Conservation (phyloP, 2,888 invertebrate species). For the Brachyptera risi region DNA sequence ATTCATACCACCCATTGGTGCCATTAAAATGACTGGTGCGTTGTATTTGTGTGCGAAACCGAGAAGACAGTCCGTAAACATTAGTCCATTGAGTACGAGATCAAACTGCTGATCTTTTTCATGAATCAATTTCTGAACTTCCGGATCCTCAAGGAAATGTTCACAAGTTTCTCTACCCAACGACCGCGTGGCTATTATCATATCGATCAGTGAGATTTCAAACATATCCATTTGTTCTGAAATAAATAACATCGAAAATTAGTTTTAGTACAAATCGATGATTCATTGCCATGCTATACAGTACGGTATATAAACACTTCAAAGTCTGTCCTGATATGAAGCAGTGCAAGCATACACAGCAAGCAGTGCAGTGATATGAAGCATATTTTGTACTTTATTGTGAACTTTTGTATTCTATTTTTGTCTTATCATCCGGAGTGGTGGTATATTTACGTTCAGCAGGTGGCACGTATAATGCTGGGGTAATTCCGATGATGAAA, state of each 20-base stretch:
- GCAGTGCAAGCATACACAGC: no score
- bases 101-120: conserved; percentile 35
- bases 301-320: no score
- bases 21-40: conserved; percentile 34
- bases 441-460: no score
- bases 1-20: not conserved
- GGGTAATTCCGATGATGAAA: no score
- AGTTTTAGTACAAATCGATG: not conserved
- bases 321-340: no score
- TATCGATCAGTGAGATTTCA: not conserved
- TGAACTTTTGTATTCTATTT: no score
- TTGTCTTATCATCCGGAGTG: no score
- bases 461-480: no score
- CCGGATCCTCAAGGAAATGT: conserved; percentile 19
- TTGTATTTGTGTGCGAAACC: conserved; percentile 36
- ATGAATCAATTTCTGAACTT: conserved; percentile 31
- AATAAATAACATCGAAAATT: not conserved
- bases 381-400: no score
- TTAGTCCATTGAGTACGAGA: conserved; percentile 35
- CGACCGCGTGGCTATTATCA: not conserved
- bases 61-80: conserved; percentile 36
- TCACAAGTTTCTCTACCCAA: conserved; percentile 14
- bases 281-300: no score
- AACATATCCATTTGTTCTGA: not conserved
- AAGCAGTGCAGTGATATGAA: no score